Percentiles rank a stretch among this genome's conserved stretches.
phyloP scores from a whole-genome alignment of 2,113 vertebrate species.

The Sinocyclocheilus anshuiensis region DNA sequence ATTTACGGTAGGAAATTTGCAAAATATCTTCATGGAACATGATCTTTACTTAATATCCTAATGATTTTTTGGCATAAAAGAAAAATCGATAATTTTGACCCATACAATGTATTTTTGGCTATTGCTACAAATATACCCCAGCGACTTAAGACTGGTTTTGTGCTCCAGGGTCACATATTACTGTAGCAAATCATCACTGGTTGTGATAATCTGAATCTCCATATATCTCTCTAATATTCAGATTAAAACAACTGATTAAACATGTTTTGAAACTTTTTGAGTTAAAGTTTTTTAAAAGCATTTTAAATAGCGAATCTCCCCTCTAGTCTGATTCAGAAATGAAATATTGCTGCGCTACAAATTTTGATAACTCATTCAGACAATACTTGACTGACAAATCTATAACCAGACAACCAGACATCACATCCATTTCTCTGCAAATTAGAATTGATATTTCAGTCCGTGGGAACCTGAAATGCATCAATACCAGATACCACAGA shows the following conservation, averaged over 20 bases:
- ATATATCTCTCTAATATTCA: neutral
- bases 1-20: no score
- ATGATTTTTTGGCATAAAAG: no score
- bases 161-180: no score
- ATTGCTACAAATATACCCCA: no score
- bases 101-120: no score
- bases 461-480: neutral
- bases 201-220: conserved; percentile 4
- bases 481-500: conserved; percentile 14
- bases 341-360: neutral
- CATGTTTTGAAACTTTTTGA: neutral
- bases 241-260: neutral
- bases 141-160: no score
- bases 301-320: neutral
- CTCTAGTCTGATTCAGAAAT: neutral
- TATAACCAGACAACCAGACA: conserved; percentile 1
- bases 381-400: conserved; percentile 17
- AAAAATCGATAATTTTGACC: no score
- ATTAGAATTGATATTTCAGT: conserved; percentile 31
- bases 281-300: neutral
- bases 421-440: conserved; percentile 6
- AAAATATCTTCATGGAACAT: no score
- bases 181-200: neutral
- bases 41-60: no score
- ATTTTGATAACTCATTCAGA: neutral